Evolutionary conservation across 2,113 vertebrate species (phyloP), one percentile per base, ranked within the genome.

Genomic region (Hemicordylus capensis): DNA sequence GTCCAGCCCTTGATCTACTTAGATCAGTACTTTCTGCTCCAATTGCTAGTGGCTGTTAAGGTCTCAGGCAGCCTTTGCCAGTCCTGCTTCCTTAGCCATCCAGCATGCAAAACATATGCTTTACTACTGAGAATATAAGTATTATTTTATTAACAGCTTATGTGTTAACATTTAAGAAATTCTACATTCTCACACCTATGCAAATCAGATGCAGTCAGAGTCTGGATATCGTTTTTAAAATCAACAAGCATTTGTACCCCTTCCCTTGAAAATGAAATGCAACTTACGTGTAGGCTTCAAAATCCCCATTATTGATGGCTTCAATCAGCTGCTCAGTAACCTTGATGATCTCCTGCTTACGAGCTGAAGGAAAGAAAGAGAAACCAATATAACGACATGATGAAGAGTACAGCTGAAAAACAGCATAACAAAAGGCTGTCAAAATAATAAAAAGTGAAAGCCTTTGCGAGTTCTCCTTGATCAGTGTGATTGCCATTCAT

Each of bases 291-390:
- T 99, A 99, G 39, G 98, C 98, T 96, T 99, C 98, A 28, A 99
- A 99, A 95, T 99, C 98, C n/a, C 98, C 98, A 3, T 98, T 99
- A 96, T 99, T 99, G 95, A 99, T 99, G 28, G 98, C 98, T 95
- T 99, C 98, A 11, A 99, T 99, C 95, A 99, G 95, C 94, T 98
- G 98, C 93, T 99, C 98, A 0, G 98, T 99, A 82, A 99, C 98
- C 95, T 99, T 99, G 88, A 99, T 99, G 91, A 99, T 99, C 96
- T 99, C 98, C 94, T 99, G 98, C 92, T 99, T 99, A 70, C 98
- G 97, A 87, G 97, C 98, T 99, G 83, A 88, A 86, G 76, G 82
- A 84, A 85, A 90, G 61, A 85, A 12, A 86, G 48, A 81, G 26
- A 94, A 0, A 90, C 20, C 90, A 87, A 87, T 1, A 70, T 37